Evolutionary conservation across 1,140 invertebrate species (phyloP), one percentile per base, ranked within the genome.

Genomic region (Monomorium pharaonis): DNA sequence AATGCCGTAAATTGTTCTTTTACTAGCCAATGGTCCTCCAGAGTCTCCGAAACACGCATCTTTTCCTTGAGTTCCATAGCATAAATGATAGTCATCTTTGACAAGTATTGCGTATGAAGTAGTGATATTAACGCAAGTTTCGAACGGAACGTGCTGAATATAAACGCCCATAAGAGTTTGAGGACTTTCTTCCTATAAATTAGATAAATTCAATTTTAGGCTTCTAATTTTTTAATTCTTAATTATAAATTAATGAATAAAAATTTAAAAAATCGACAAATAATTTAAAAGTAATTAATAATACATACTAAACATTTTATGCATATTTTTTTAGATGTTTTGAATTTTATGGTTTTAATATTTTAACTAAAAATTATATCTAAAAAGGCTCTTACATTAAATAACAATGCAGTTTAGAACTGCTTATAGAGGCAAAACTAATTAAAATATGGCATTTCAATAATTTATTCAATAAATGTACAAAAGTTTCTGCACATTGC

Each of bases 41-140:
- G 92, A 93, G 63, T 93, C 92, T 1, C 92, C 92, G 18, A 58
- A 80, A 37, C 92, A 93, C 30, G 92, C 81, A 63, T 93, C 92
- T 18, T 75, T 74, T 12, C 85, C 75, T 2, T 0, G 12, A 3
- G n/a, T 70, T 44, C 91, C 92, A 65, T 91, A 93, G 54, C 92
- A 93, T 3, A 90, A 49, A 76, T 93, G 92, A 7, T 63, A 33
- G 27, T 89, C 67, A 7, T 86, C 58, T 30, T 70, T 49, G 9
- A 92, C 47, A 7, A 89, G 21, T 2, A 2, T n/a, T 14, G 12
- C 5, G 60, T 92, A 93, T 9, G 70, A 69, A 4, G 33, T 10
- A 7, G 47, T 44, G 0, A 54, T 21, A 0, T 77, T 44, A 4
- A 88, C 9, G 58, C 91, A 92, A 1, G 24, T 51, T 65, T 90